Base-by-base conservation (phyloP, 92 coral and sea anemone species). In the Diadumene lineata region DNA sequence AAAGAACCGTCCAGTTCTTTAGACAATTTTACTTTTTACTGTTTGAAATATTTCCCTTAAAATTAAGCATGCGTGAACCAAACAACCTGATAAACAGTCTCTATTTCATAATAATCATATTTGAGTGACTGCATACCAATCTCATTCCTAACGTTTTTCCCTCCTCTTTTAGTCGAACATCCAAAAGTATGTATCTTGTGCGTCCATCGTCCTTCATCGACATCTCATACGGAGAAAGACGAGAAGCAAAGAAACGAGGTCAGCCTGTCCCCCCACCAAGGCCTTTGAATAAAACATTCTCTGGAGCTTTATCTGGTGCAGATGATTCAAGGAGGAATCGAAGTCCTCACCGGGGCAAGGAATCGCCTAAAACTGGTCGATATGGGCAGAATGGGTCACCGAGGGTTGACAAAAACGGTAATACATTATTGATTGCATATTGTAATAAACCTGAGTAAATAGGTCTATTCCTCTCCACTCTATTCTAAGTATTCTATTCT, bases 181-280 rank as follows among this genome's bases (percentile, higher is more conserved):
- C 90, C 7, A 89, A 86, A 66, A 91, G 86, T 27, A 71, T 94
- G 53, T 84, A 73, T 78, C 75, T 94, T 61, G 86, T 91, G 82
- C 48, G 78, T 2, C 85, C 89, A 9, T 82, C 91, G 48, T 86
- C 97, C 24, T 83, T 94, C 29, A 70, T 94, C 21, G 90, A 94
- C 78, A 66, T 94, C 63, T 78, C 92, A 15, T 81, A 88, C 50
- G 98, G 98, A 32, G 88, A 78, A 48, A 81, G 98, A 57, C 69
- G 83, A 61, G 97, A 92, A 34, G 85, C 81, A 8, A 81, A 74
- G 23, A 92, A 92, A 80, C 79, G 86, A 44, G 92, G 93, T 25
- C 73, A 70, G 2, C 63, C 81, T 1, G 81, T 78, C n/a, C 89
- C 87, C 23, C 86, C 79, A 0, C 75, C 70, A 24, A 62, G 83